Evolutionary conservation across 2,888 invertebrate genomes (phyloP).

Genomic region (Patella depressa): DNA sequence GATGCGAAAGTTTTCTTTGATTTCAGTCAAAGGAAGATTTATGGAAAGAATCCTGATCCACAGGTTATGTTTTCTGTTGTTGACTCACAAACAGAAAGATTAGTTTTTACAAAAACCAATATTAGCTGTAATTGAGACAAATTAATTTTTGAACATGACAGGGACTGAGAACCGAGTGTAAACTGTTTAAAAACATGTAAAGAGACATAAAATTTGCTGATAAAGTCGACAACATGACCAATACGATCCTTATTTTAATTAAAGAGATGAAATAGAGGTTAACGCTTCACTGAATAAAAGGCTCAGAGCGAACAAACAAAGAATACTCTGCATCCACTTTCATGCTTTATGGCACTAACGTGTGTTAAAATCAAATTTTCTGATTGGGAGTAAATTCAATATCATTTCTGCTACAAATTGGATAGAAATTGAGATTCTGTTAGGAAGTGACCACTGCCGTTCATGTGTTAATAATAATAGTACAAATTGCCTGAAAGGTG

Average conservation of each 20-base stretch:
- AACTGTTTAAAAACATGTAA: constrained; percentile 2
- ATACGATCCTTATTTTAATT: not conserved
- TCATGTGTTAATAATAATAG: constrained; percentile 9
- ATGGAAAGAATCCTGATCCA: too few relatives aligned
- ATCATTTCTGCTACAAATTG: constrained; percentile 5
- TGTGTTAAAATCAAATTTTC: not conserved
- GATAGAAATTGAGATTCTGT: not conserved
- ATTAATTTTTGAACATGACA: too few relatives aligned
- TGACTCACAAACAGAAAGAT: too few relatives aligned
- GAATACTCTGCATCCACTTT: not conserved
- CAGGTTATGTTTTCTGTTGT: too few relatives aligned
- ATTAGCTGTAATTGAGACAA: too few relatives aligned
- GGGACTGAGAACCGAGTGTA: not conserved
- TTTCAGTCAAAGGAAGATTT: too few relatives aligned
- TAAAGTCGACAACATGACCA: too few relatives aligned
- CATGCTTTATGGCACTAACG: constrained; percentile 7
- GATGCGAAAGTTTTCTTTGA: too few relatives aligned
- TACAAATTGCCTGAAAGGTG: constrained; percentile 9
- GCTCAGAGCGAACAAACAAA: not conserved
- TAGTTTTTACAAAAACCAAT: too few relatives aligned
- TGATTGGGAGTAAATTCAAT: not conserved
- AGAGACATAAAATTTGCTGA: not conserved
- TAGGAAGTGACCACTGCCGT: not conserved
- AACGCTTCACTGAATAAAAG: not conserved
- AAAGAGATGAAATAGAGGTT: not conserved